Base-by-base conservation (phyloP, 1,140 invertebrate species). In the Aphaenogaster rudis region DNA sequence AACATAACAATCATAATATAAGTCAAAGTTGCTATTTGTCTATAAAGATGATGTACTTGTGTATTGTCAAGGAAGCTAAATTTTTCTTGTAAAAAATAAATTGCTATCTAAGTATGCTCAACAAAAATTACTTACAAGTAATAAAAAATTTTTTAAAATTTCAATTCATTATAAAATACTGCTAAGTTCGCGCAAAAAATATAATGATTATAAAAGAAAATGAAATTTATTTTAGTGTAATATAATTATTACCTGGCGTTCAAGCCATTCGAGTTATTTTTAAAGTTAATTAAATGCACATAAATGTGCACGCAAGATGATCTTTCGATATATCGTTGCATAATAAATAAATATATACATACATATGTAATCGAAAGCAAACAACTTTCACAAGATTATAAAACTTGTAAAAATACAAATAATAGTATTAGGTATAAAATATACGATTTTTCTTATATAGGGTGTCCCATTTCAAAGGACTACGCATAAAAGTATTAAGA, bases 351-450 rank as follows among this genome's bases (percentile, higher is more conserved):
- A 5, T n/a, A 11, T 64, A 13, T 67, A 67, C 5, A 5, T 21
- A 52, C 2, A 7, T 21, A 52, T 13, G 7, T 4, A 9, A 54
- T 7, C 9, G 2, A 66, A 67, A 21, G 48, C 15, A 33, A 66
- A 17, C n/a, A 21, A 42, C 11, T 67, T 64, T 66, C 61, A 28
- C 42, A 77, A 42, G 3, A 3, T 28, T 2, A n/a, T 21, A 21
- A n/a, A n/a, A 50, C 11, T 54, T 36, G 28, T 5, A 67, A 52
- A 52, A 52, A 79, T 79, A 39, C 66, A 54, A 79, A 3, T n/a
- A 36, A 15, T 66, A n/a, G 52, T n/a, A n/a, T 21, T n/a, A 50
- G 7, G 15, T 13, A 69, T 15, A 67, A 52, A n/a, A 15, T 66
- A 45, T 15, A 42, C 4, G 21, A 50, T 64, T 79, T 79, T 9